Conservation (phyloP, 2,113 vertebrate genomes). For the Struthio camelus region DNA sequence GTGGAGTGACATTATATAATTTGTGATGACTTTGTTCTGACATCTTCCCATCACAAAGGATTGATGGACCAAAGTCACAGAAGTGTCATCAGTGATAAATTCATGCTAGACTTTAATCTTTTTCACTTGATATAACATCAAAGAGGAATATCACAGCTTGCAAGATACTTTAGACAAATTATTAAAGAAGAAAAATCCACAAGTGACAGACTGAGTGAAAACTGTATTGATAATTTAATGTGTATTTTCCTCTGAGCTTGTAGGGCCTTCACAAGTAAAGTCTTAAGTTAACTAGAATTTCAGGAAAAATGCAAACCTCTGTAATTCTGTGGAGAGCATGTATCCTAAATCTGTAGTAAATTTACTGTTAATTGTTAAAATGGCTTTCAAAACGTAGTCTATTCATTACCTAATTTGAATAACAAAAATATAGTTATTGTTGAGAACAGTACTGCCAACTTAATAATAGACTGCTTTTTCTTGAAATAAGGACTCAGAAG, state of each 20-base stretch:
- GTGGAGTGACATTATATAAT: slow-evolving; percentile 49
- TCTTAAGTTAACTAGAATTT: neutral
- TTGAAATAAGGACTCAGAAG: neutral
- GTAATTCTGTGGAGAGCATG: neutral
- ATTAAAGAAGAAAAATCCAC: slow-evolving; percentile 20
- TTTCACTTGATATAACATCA: slow-evolving; percentile 47
- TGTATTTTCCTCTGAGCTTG: neutral
- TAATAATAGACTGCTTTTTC: neutral
- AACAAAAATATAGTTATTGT: neutral
- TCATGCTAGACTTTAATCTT: slow-evolving; percentile 62
- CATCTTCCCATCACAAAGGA: slow-evolving; percentile 43
- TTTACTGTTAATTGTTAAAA: neutral
- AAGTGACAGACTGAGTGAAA: slow-evolving; percentile 43
- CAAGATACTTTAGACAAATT: slow-evolving; percentile 59
- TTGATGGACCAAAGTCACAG: slow-evolving; percentile 47
- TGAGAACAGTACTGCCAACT: neutral
- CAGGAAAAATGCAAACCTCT: neutral
- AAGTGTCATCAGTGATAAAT: slow-evolving; percentile 66
- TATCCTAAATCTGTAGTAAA: neutral
- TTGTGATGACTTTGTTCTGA: slow-evolving; percentile 62
- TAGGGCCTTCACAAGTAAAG: neutral
- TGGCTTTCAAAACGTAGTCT: neutral
- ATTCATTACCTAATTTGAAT: neutral
- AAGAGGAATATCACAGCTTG: slow-evolving; percentile 54
- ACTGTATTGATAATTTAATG: slow-evolving; percentile 40